Base-by-base conservation (phyloP, 2,797 vertebrate species). In the Clarias laeviceps region DNA sequence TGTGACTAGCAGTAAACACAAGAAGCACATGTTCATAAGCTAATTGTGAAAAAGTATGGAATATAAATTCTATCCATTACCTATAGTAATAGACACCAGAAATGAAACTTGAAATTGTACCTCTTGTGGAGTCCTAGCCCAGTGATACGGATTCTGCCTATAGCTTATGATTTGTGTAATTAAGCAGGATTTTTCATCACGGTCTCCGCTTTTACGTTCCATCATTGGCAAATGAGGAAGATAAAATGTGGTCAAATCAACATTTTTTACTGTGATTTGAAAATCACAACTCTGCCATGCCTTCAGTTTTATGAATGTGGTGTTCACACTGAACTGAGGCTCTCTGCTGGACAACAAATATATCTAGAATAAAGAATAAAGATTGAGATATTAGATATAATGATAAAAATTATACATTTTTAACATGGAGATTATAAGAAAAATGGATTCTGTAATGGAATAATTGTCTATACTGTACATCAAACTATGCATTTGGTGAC, bases 141-240 rank as follows among this genome's bases (percentile, higher is more conserved):
- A 86, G 82, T 87, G 87, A 74, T 93, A 94, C 3, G 92, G 94
- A 87, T 85, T 94, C 82, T 80, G 90, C 27, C 45, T 86, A 84
- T 96, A 93, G 87, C 92, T 88, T 9, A 90, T 86, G 82, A 96
- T 83, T 77, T 94, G 90, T 80, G 89, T 90, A 56, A 96, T 86
- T 45, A 94, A 88, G 84, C 96, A 96, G 0, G 24, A 87, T 0
- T 1, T 87, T 64, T 65, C 85, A 14, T 15, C 37, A 57, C 32
- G 72, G 8, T 82, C 64, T n/a, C 74, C 70, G 37, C 57, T 50
- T 54, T 82, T 74, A 83, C 84, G 65, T 37, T 90, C 82, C 86
- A 90, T 82, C 34, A 84, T 80, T 59, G 94, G 80, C 61, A 90
- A 82, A 2, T 90, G 62, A 1, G 96, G 94, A 74, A 96, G 66